Evolutionary conservation across 1,140 invertebrate genomes (phyloP), one percentile per base, ranked within the genome.

Genomic region (Tetragnatha versicolor): DNA sequence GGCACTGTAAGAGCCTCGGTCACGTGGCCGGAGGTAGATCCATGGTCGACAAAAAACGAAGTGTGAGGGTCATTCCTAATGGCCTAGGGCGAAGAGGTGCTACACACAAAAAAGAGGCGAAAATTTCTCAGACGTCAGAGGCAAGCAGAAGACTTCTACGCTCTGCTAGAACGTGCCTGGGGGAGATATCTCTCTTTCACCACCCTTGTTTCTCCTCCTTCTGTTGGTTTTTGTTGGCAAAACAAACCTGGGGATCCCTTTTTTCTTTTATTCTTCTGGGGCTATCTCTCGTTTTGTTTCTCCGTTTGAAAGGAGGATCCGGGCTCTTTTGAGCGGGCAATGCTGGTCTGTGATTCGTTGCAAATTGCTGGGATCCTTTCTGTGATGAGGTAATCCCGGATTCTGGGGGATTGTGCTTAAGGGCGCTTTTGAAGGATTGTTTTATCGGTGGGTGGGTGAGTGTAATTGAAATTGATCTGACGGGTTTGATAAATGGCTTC

Each of bases 31-130:
- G n/a, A n/a, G n/a, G n/a, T n/a, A n/a, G n/a, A n/a, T n/a, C n/a
- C n/a, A n/a, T n/a, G n/a, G n/a, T n/a, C n/a, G n/a, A 9, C 22
- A 49, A 68, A 39, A 51, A 49, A 47, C 17, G 33, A 68, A 12
- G 39, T 68, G 65, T 33, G 65, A 68, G 42, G 65, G 65, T 68
- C 65, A 68, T 68, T 45, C 35, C n/a, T 68, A 68, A 68, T 68
- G 65, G 65, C 45, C 65, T n/a, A n/a, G 9, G 7, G 42, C 29
- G n/a, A n/a, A n/a, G 14, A 35, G 65, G 29, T 33, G 17, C 29
- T 3, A 49, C 12, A 68, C 14, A 39, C 10, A 68, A 20, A 14
- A 33, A 33, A 33, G 20, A 33, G 20, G 51, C 20, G 31, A 51
- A n/a, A 22, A 55, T 20, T 2, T 10, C 51, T 55, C 1, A 22